A percentile compares a stretch with the other conserved stretches of the same genome.
These are phyloP conservation scores for Macroramphosus scolopax DNA, from an alignment of 2,797 vertebrate species.

Conservation along the genomic window DNA sequence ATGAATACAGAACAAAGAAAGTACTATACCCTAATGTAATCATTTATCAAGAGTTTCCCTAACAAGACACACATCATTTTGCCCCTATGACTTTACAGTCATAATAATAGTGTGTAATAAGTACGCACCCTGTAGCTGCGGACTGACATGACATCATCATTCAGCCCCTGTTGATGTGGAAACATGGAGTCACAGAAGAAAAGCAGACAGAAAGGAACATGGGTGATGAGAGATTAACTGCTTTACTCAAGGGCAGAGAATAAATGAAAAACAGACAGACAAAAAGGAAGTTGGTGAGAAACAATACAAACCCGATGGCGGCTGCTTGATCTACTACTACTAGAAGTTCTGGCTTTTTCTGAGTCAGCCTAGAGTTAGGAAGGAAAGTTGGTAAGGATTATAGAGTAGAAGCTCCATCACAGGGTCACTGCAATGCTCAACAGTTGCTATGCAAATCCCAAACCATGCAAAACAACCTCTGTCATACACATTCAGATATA, in stretches of 20 bases:
- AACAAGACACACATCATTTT: constrained; percentile 28
- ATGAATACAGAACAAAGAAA: constrained; percentile 14
- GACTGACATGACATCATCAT: constrained; percentile 77
- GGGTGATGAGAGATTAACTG: constrained; percentile 42
- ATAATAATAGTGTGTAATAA: constrained; percentile 51
- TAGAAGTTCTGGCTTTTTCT: constrained; percentile 87
- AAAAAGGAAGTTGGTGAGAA: constrained; percentile 48
- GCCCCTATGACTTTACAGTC: constrained; percentile 2
- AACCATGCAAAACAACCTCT: constrained; percentile 46
- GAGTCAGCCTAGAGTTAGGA: constrained; percentile 88
- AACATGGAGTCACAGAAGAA: constrained; percentile 57
- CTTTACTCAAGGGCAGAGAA: constrained; percentile 43
- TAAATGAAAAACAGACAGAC: constrained; percentile 41
- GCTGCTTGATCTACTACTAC: constrained; percentile 78
- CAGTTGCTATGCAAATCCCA: constrained; percentile 37
- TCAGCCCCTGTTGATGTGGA: constrained; percentile 71
- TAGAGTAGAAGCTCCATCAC: constrained; percentile 21
- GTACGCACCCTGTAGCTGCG: constrained; percentile 84
- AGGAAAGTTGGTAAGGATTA: constrained; percentile 56
- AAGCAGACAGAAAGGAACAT: constrained; percentile 44
- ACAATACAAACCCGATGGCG: constrained; percentile 88
- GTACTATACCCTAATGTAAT: constrained; percentile 3
- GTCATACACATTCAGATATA: constrained; percentile 27
- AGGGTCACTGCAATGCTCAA: constrained; percentile 21
- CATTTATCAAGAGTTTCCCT: constrained; percentile 4